Base-by-base conservation (phyloP, 2,113 vertebrate genomes). In the Corythornis cristatus region DNA sequence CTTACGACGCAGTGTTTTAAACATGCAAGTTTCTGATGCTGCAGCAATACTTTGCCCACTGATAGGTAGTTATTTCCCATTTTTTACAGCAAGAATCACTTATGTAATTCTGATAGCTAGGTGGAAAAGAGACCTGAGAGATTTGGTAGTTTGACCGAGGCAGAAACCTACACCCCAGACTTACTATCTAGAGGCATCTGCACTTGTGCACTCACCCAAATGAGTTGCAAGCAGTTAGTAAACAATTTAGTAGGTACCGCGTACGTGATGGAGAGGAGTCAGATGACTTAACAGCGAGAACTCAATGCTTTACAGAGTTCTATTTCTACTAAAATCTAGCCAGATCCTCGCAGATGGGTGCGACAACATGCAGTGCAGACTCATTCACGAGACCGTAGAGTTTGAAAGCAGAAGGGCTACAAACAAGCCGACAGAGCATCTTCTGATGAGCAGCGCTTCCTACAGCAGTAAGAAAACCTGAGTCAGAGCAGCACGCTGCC, bases 11-110 rank as follows among this genome's bases (percentile, higher is more conserved):
- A 93, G 79, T 11, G 40, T 70, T 96, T 94, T 45, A 68, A 92
- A 58, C 51, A 43, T 6, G 31, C 75, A 96, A 93, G 78, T 97
- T 95, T 96, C 82, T 78, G 91, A 97, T 94, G 91, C 96, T 95
- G 95, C 93, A 96, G 95, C 84, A 88, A 57, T 19, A 83, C 71
- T 90, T 95, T 78, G n/a, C 71, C 71, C 92, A n/a, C 57, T 45
- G 85, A 86, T 78, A 91, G 84, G 81, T 33, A 91, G 64, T 61
- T 92, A 76, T 80, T 70, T 57, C 54, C 58, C 50, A 15, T 72
- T 90, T 90, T 90, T 71, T 58, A 23, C 75, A 65, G 86, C 64
- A 56, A 13, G 78, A 82, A 83, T 86, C 85, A 91, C 66, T 61
- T 48, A 25, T 68, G 84, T 64, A 68, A 92, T 76, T 96, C 35